Evolutionary conservation across 2,113 vertebrate genomes (phyloP), one percentile per base, ranked within the genome.

Genomic region (Thamnaconus septentrionalis): DNA sequence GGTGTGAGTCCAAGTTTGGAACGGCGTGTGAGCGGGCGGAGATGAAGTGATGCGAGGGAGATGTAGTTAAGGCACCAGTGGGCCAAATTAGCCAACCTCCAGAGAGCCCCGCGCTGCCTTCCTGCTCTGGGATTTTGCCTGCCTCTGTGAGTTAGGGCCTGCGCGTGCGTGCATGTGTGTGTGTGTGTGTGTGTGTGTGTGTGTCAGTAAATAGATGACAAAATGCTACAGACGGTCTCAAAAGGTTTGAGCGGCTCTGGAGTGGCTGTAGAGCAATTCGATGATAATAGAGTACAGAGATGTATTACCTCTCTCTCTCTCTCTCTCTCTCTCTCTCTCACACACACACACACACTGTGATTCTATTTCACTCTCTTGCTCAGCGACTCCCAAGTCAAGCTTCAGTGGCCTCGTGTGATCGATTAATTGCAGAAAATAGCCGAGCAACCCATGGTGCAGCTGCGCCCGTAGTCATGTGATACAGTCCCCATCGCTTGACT

Each of bases 401-500:
- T 85, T 69, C 55, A 78, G 43, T 79, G 68, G 64, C 67, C 85
- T 72, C 69, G 72, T 79, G 79, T 85, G 80, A 86, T 90, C 79
- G 78, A 87, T 88, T 87, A 82, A 86, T 75, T 83, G 76, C 74
- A 78, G 76, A 85, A 86, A 87, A 85, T 82, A 87, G 75, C 78
- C 68, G 4, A 67, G 64, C 75, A 71, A 81, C 81, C 71, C 82
- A 73, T 61, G 62, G 77, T 74, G 82, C 87, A 88, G 79, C 88
- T 90, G 85, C 70, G 79, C 50, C 84, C 69, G 49, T 9, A 3
- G 74, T 67, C 77, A 40, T 76, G 76, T 80, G 82, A 73, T 56
- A 50, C 18, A 59, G 5, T 79, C 68, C 75, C 66, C 5, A 3
- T 53, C 73, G 77, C 43, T 53, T 18, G 39, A 0, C 5, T 66